A percentile compares a stretch with the other conserved stretches of the same genome.
Evolutionary conservation across 1,140 invertebrate species (phyloP).

Genomic region (Bilobella aurantiaca): DNA sequence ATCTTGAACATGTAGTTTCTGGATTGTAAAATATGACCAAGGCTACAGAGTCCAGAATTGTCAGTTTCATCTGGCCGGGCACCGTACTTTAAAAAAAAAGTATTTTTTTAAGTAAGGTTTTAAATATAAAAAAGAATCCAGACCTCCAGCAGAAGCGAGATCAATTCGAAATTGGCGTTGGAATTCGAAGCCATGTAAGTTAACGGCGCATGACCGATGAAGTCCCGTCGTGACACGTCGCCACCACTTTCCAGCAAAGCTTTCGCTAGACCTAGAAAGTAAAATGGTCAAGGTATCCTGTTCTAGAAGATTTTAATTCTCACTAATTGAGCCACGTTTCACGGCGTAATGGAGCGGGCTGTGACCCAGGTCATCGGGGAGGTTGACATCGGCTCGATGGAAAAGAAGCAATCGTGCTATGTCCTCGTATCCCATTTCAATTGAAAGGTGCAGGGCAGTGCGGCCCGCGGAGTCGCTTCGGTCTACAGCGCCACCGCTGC

Average conservation of each 20-base stretch:
- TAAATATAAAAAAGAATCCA: not conserved
- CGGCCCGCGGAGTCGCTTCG: conserved; percentile 4
- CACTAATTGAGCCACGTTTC: conserved; percentile 18
- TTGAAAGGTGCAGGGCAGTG: conserved; percentile 21
- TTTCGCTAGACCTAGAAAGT: not conserved
- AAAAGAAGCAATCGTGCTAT: conserved; percentile 21
- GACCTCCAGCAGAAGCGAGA: not conserved
- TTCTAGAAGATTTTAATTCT: conserved; percentile 4
- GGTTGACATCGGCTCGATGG: conserved; percentile 27
- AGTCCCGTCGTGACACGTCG: not conserved
- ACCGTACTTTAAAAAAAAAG: no score
- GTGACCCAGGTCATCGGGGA: conserved; percentile 15
- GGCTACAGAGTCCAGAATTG: conserved; percentile 12
- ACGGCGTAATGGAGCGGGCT: conserved; percentile 27
- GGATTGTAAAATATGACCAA: conserved; percentile 17
- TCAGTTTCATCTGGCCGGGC: conserved; percentile 22
- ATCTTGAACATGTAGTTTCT: conserved; percentile 13
- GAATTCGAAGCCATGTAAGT: not conserved
- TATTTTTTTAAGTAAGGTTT: no score
- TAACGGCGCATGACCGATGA: not conserved
- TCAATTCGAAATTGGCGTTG: not conserved
- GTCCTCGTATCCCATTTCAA: conserved; percentile 27
- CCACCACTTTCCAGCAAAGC: not conserved
- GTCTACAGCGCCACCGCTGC: conserved; percentile 23
- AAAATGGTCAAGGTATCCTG: not conserved